phyloP scores from a whole-genome alignment of 2,113 vertebrate species.

The Poicephalus gulielmi region DNA sequence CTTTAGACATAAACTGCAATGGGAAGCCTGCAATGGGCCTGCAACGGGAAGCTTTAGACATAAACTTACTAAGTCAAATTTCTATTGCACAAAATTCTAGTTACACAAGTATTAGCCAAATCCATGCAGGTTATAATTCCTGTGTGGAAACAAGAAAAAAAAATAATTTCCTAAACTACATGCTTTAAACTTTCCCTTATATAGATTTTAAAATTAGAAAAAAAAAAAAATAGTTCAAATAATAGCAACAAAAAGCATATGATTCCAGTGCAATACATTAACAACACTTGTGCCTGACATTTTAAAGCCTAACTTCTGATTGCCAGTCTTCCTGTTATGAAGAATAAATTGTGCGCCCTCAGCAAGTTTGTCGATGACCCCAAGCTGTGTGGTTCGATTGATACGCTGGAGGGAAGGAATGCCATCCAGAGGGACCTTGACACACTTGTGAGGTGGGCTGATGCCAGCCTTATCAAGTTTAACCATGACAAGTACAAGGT shows the following conservation, averaged over 20 bases:
- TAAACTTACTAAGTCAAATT: background rate
- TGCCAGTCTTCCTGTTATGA: background rate
- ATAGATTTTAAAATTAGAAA: background rate
- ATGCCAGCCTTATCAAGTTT: too few species aligned
- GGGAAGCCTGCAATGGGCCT: background rate
- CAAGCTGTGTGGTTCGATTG: too few species aligned
- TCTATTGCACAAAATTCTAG: background rate
- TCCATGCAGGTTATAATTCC: background rate
- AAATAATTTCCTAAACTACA: background rate
- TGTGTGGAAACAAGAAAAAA: background rate
- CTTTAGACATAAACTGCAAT: background rate
- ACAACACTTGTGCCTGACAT: background rate
- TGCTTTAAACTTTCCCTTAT: background rate
- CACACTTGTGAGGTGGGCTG: too few species aligned
- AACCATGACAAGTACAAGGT: too few species aligned
- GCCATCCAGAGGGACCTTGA: too few species aligned
- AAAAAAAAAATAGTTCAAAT: background rate
- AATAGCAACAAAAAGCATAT: slow-evolving; percentile 12
- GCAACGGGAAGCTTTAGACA: background rate
- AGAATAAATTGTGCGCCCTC: background rate
- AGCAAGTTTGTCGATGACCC: too few species aligned
- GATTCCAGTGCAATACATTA: slow-evolving; percentile 11
- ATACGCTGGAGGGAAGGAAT: too few species aligned
- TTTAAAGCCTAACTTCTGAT: background rate
- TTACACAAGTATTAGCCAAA: slow-evolving; percentile 9